Percentiles rank a stretch among this genome's conserved stretches.
phyloP scores from a whole-genome alignment of 2,113 vertebrate genomes.

The cattle (Bos taurus) region ARS-UCD2.0 NC_037344.1:35658001-35658500 shows the following conservation, averaged over 20 bases:
- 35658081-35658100: background rate
- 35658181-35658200: background rate
- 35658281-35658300: background rate
- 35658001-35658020: no score
- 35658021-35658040: background rate
- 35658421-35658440: background rate
- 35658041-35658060: background rate
- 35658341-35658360: background rate
- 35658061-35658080: background rate
- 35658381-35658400: background rate
- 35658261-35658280: background rate
- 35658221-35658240: background rate
- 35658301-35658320: background rate
- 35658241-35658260: background rate
- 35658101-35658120: background rate
- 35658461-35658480: background rate
- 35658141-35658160: background rate
- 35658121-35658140: background rate
- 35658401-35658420: background rate
- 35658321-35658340: background rate
- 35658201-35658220: background rate
- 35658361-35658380: background rate
- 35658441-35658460: background rate
- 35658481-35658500: background rate
- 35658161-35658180: background rate